Evolutionary conservation across 2,888 invertebrate species (phyloP).

Genomic region (Mythimna pallens): DNA sequence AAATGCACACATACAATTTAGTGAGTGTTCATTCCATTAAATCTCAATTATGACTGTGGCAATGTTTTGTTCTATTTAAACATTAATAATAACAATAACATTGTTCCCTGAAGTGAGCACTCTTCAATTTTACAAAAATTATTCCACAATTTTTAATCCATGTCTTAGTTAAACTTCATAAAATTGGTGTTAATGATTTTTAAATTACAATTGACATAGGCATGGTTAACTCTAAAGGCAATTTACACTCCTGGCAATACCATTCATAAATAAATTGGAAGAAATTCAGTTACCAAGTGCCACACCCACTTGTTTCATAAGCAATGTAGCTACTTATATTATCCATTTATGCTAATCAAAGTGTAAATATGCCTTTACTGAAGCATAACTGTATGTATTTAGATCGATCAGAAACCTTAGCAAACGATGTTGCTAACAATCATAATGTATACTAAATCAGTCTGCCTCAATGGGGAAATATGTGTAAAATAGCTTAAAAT

Average conservation of each 20-base stretch:
- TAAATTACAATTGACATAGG: slow-evolving; percentile 52
- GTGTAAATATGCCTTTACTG: slow-evolving; percentile 44
- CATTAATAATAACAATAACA: slow-evolving; percentile 62
- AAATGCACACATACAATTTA: slow-evolving; percentile 61
- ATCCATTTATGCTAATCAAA: slow-evolving; percentile 33
- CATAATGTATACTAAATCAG: slow-evolving; percentile 55
- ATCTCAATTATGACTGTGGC: slow-evolving; percentile 61
- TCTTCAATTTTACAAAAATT: slow-evolving; percentile 60
- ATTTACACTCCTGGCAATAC: slow-evolving; percentile 45
- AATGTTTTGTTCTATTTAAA: slow-evolving; percentile 59
- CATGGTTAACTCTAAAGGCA: slow-evolving; percentile 23
- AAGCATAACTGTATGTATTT: slow-evolving; percentile 45
- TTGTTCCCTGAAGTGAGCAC: slow-evolving; percentile 85
- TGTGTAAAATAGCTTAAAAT: slow-evolving; percentile 1
- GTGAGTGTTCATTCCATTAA: slow-evolving; percentile 64
- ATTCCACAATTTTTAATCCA: slow-evolving; percentile 72
- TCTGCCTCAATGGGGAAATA: slow-evolving; percentile 41
- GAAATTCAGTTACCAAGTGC: slow-evolving; percentile 15
- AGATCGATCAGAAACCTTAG: slow-evolving; percentile 33
- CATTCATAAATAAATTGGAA: slow-evolving; percentile 10
- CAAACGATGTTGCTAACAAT: slow-evolving; percentile 42
- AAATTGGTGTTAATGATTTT: slow-evolving; percentile 27
- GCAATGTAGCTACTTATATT: slow-evolving; percentile 17
- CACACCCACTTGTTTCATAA: slow-evolving; percentile 17
- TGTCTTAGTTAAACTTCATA: slow-evolving; percentile 18